Conservation (phyloP, 2,113 vertebrate species). For the Scolopax mira region DNA sequence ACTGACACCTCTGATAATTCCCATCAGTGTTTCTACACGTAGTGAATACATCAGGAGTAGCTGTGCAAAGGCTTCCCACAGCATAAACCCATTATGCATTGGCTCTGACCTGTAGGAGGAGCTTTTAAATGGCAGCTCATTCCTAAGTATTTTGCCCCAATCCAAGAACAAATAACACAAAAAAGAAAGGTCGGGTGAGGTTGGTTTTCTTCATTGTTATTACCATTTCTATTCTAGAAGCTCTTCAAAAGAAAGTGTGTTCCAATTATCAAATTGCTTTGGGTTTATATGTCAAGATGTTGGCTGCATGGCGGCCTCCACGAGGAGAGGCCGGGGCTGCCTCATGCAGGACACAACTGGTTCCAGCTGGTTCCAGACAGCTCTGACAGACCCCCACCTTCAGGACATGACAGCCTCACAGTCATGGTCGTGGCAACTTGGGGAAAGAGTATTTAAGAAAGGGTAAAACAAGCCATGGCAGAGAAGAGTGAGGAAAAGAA, state of each 20-base stretch:
- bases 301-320: rapidly evolving
- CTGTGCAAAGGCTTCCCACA: background rate
- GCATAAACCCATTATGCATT: background rate
- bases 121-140: background rate
- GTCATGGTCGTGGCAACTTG: rapidly evolving
- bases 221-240: background rate
- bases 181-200: background rate
- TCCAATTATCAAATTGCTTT: background rate
- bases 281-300: background rate
- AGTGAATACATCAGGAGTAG: background rate
- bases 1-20: background rate
- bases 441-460: background rate
- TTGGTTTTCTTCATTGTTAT: rapidly evolving
- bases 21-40: background rate
- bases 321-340: rapidly evolving
- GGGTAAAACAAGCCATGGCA: background rate
- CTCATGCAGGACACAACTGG: rapidly evolving
- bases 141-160: background rate
- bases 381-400: rapidly evolving
- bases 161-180: background rate
- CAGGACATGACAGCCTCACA: rapidly evolving
- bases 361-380: rapidly evolving
- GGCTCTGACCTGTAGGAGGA: background rate
- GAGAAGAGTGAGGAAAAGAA: background rate
- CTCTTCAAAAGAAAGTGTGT: background rate